Evolutionary conservation across 2,797 vertebrate genomes (phyloP), one percentile per base, ranked within the genome.

Genomic region (Alca torda): DNA sequence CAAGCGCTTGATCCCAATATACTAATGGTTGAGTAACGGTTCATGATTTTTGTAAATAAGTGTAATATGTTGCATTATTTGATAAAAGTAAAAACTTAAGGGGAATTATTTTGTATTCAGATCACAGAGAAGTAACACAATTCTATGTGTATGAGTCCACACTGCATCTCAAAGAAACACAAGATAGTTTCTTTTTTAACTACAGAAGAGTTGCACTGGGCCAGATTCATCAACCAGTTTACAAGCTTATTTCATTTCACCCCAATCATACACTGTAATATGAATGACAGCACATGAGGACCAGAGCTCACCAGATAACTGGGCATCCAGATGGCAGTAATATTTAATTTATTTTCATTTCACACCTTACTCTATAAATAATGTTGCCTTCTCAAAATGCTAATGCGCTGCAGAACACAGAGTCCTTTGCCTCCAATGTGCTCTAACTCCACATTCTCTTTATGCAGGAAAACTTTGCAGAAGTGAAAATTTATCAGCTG

Each of bases 401-500:
- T 72, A 59, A 61, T 43, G 16, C 1, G 1, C 31, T 80, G 25
- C 10, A 1, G 72, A 84, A 28, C 26, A 56, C 16, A 75, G 5
- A 35, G 85, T 97, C 64, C 61, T 93, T 92, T 94, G 13, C 60
- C 24, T 90, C 43, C 6, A 5, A 0, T 8, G 17, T 50, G 24
- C 33, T 68, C 53, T 93, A 88, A 94, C 18, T 6, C 4, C 26
- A 65, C 19, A 16, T 88, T 64, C 65, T 48, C 91, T 87, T 94
- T 39, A 80, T 7, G 35, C 96, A 99, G 99, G 98, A 98, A 53
- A 98, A 96, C 2, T 98, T 98, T 88, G 99, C 98, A 13, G 98
- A 99, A 87, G 98, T 99, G 50, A 98, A 98, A 92, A 98, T 98
- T 64, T 98, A 99, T 95, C 98, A 98, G 16, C 93, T 99, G 53